A percentile compares a stretch with the other conserved stretches of the same genome.
These are phyloP conservation scores for Sinocyclocheilus rhinocerous DNA, from an alignment of 2,113 vertebrate species.

Conservation along the genomic window DNA sequence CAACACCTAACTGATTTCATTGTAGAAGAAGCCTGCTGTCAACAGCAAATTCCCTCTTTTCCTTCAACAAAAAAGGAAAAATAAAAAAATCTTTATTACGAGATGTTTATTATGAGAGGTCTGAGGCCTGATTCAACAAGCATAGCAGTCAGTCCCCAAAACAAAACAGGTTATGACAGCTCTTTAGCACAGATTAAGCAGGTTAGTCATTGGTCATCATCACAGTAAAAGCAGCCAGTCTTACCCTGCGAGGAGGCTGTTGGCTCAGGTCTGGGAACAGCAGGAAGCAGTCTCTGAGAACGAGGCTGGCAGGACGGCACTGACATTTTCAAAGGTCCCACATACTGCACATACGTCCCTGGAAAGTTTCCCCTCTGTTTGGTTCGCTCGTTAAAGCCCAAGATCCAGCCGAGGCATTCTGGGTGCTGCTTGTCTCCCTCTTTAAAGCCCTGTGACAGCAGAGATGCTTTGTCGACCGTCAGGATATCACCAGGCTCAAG, in stretches of 20 bases:
- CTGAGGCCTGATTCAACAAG: not conserved
- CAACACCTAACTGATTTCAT: too few species aligned
- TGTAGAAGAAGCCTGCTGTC: too few species aligned
- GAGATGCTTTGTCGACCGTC: conserved; percentile 85
- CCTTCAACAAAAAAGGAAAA: not conserved
- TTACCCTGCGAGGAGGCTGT: conserved; percentile 76
- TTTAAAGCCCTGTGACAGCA: conserved; percentile 83
- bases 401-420: conserved; percentile 86
- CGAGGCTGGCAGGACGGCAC: conserved; percentile 81
- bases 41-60: not conserved
- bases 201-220: conserved; percentile 57
- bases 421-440: conserved; percentile 85
- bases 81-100: too few species aligned
- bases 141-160: conserved; percentile 49
- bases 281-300: conserved; percentile 85
- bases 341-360: conserved; percentile 89
- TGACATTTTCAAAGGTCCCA: conserved; percentile 82
- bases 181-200: conserved; percentile 57
- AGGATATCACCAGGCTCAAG: conserved; percentile 86
- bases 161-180: conserved; percentile 57
- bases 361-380: conserved; percentile 93
- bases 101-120: not conserved
- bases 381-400: conserved; percentile 89
- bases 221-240: conserved; percentile 48
- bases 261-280: conserved; percentile 76